Evolutionary conservation across 1,140 invertebrate genomes (phyloP).

Genomic region (Drosophila carrolli): DNA sequence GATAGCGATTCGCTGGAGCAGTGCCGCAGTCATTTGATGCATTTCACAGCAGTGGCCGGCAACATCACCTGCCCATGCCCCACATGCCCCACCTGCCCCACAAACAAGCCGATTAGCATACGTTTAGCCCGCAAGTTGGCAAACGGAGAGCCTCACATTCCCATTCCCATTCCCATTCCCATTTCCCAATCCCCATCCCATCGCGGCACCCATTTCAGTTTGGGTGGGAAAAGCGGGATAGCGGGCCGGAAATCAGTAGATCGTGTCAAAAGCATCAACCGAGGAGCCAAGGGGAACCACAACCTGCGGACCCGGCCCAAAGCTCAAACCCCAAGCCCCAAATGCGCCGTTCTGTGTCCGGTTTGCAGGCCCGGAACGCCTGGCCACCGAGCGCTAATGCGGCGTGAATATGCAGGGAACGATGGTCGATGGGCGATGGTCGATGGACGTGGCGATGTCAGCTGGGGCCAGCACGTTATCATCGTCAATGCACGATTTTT

Average conservation of each 20-base stretch:
- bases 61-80: constrained; percentile 1
- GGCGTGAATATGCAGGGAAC: constrained; percentile 74
- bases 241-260: constrained; percentile 58
- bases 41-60: constrained; percentile 15
- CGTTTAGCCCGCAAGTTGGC: constrained; percentile 45
- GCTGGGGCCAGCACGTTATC: constrained; percentile 57
- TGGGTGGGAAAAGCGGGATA: background rate
- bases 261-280: constrained; percentile 81
- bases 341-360: constrained; percentile 41
- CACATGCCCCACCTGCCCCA: constrained; percentile 4
- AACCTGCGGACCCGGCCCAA: constrained; percentile 30
- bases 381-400: constrained; percentile 65
- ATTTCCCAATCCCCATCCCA: background rate
- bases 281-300: constrained; percentile 26
- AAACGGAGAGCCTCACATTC: constrained; percentile 10
- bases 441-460: constrained; percentile 21
- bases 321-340: constrained; percentile 23
- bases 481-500: constrained; percentile 78
- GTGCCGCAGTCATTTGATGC: constrained; percentile 46
- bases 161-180: too few species aligned
- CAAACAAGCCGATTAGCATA: constrained; percentile 78
- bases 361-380: constrained; percentile 38
- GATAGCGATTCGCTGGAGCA: background rate
- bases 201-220: constrained; percentile 1
- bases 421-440: constrained; percentile 21